Evolutionary conservation across 2,888 invertebrate genomes (phyloP).

Genomic region (Altica lythri): DNA sequence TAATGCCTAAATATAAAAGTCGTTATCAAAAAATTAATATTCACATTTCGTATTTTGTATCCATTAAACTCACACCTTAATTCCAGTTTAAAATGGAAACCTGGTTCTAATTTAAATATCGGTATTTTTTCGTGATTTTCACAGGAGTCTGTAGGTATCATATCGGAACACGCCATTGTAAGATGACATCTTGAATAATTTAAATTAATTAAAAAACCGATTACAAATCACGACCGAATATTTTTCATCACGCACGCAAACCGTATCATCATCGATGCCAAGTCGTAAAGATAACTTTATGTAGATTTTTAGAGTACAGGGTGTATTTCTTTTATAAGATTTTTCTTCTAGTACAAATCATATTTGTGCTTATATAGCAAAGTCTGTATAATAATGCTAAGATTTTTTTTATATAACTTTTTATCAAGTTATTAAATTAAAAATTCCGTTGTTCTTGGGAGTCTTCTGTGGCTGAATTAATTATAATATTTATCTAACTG

Average conservation of each 20-base stretch:
- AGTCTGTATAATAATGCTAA: background rate
- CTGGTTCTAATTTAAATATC: too few species aligned
- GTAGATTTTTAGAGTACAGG: background rate
- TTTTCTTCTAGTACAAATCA: background rate
- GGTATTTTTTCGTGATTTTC: too few species aligned
- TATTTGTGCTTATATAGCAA: background rate
- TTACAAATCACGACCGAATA: background rate
- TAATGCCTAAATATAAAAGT: too few species aligned
- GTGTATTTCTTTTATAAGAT: background rate
- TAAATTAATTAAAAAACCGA: conserved; percentile 1
- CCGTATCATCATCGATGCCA: background rate
- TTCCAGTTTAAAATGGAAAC: background rate
- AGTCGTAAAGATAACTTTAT: background rate
- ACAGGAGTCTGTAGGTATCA: conserved; percentile 1
- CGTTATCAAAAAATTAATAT: too few species aligned
- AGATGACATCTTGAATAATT: conserved; percentile 16
- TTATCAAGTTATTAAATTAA: background rate
- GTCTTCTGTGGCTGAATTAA: background rate
- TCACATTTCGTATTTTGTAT: too few species aligned
- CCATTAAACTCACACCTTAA: too few species aligned
- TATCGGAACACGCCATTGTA: conserved; percentile 13
- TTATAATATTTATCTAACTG: background rate
- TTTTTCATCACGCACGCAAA: conserved; percentile 1
- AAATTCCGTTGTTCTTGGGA: background rate
- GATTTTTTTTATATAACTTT: background rate